phyloP scores from a whole-genome alignment of 2,113 vertebrate genomes.

The Lichenostomus cassidix region DNA sequence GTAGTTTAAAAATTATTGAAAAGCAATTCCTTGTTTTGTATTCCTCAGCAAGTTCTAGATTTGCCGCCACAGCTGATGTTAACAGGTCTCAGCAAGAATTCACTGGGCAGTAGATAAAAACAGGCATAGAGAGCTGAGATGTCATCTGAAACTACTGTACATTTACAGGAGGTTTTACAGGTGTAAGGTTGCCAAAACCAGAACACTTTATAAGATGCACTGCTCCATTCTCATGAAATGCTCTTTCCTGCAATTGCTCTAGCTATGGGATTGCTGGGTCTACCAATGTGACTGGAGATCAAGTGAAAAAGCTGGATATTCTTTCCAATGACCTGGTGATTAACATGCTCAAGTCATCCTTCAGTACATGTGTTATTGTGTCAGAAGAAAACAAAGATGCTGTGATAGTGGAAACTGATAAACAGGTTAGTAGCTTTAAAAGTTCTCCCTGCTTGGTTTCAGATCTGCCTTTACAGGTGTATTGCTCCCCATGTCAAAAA shows the following conservation, averaged over 20 bases:
- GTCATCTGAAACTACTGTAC: neutral
- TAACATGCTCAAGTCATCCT: slow-evolving; percentile 96
- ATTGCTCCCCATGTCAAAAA: neutral
- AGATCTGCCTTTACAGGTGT: neutral
- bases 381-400: slow-evolving; percentile 91
- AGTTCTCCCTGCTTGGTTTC: neutral
- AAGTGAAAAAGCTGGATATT: slow-evolving; percentile 96
- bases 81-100: neutral
- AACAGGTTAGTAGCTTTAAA: slow-evolving; percentile 75
- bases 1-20: neutral
- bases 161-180: neutral
- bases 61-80: neutral
- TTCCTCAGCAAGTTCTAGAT: neutral
- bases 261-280: slow-evolving; percentile 95
- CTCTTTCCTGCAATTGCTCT: neutral
- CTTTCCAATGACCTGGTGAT: slow-evolving; percentile 95
- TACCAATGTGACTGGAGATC: slow-evolving; percentile 95
- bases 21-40: neutral
- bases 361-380: slow-evolving; percentile 90
- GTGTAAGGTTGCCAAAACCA: neutral
- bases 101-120: neutral
- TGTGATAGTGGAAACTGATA: slow-evolving; percentile 89
- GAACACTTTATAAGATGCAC: neutral
- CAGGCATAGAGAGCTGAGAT: neutral
- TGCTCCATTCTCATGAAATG: accelerated